Percentiles rank a stretch among this genome's conserved stretches.
Evolutionary conservation across 2,113 vertebrate genomes (phyloP).

Genomic region (Datnioides undecimradiatus): DNA sequence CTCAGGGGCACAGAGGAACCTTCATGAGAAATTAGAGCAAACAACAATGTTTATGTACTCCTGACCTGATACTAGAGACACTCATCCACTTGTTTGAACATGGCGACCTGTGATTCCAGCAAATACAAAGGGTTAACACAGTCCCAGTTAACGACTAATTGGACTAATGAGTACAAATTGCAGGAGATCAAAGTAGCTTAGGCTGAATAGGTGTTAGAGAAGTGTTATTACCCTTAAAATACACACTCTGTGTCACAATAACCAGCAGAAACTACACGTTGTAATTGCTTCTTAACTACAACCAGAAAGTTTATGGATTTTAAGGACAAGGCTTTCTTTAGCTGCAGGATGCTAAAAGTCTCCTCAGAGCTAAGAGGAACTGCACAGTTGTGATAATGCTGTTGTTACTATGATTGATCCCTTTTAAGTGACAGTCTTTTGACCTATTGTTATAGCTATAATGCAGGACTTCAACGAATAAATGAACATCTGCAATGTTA

Average conservation of each 20-base stretch:
- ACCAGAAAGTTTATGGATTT: background rate
- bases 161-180: background rate
- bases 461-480: too few relatives aligned
- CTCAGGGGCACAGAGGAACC: constrained; percentile 22
- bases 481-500: too few relatives aligned
- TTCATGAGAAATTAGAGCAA: constrained; percentile 53
- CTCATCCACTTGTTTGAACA: constrained; percentile 13
- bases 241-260: too few relatives aligned
- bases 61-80: constrained; percentile 26
- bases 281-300: too few relatives aligned
- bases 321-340: background rate
- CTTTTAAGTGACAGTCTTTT: too few relatives aligned
- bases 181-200: background rate
- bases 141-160: too few relatives aligned
- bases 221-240: background rate
- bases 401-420: background rate
- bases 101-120: background rate
- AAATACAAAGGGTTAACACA: background rate
- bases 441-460: too few relatives aligned
- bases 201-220: background rate
- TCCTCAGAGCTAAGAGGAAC: background rate
- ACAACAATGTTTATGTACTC: constrained; percentile 36
- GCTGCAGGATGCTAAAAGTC: background rate
- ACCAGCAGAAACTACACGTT: too few relatives aligned
- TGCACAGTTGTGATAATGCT: background rate